Evolutionary conservation across 1,140 invertebrate species (phyloP).

Genomic region (Acromyrmex echinatior): DNA sequence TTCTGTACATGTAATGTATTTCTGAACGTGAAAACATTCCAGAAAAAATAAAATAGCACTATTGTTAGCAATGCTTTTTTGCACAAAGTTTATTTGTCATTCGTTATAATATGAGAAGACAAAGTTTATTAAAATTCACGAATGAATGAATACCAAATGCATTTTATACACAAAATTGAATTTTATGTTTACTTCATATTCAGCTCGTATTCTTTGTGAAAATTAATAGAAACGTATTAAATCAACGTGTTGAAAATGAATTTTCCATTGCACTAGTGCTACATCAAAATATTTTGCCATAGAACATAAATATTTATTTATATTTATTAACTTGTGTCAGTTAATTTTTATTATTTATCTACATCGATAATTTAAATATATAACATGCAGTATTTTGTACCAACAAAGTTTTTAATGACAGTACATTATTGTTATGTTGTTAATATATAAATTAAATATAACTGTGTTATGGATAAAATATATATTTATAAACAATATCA

Average conservation of each 20-base stretch:
- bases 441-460: too few species aligned
- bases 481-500: too few species aligned
- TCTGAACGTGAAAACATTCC: not conserved
- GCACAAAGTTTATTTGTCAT: not conserved
- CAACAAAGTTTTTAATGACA: too few species aligned
- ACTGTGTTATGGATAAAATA: too few species aligned
- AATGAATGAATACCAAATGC: not conserved
- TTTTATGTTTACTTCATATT: slow-evolving; percentile 15
- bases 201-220: not conserved
- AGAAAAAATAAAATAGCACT: not conserved
- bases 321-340: not conserved
- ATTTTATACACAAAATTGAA: not conserved
- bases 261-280: not conserved
- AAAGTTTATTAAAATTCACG: not conserved
- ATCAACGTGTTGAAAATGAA: slow-evolving; percentile 13
- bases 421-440: too few species aligned
- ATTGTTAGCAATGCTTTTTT: not conserved
- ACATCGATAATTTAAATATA: not conserved
- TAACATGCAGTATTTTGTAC: not conserved
- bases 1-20: not conserved
- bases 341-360: not conserved
- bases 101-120: not conserved
- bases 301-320: not conserved
- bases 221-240: not conserved
- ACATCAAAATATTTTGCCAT: not conserved